These are phyloP conservation scores for Neoitamus cyanurus DNA, from an alignment of 2,888 invertebrate species.

Conservation along the genomic window DNA sequence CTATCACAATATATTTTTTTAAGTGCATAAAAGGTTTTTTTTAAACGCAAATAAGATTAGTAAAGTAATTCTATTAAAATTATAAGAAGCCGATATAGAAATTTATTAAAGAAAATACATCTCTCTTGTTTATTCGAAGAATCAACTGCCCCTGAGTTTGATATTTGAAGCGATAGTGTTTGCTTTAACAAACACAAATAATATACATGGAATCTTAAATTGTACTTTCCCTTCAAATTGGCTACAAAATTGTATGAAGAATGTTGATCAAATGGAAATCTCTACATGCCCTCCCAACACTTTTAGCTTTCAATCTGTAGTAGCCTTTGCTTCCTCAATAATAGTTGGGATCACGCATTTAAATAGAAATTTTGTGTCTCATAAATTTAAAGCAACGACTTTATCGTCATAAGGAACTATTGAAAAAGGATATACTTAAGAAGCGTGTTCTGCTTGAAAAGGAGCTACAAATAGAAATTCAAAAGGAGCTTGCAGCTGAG, in stretches of 20 bases:
- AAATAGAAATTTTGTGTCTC: constrained; percentile 50
- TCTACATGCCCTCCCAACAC: constrained; percentile 50
- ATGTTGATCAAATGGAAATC: background rate
- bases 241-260: background rate
- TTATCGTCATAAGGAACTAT: constrained; percentile 88
- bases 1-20: too few relatives aligned
- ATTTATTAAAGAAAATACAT: too few relatives aligned
- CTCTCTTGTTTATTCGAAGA: too few relatives aligned
- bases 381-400: constrained; percentile 76
- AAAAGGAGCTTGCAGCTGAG: constrained; percentile 81
- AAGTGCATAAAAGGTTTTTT: too few relatives aligned
- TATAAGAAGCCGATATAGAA: too few relatives aligned
- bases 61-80: too few relatives aligned
- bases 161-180: too few relatives aligned
- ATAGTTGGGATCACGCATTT: constrained; percentile 50
- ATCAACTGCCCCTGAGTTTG: too few relatives aligned
- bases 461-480: constrained; percentile 89
- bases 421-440: constrained; percentile 93
- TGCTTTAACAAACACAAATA: background rate
- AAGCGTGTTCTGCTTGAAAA: constrained; percentile 90
- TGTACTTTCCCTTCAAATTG: background rate
- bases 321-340: constrained; percentile 22
- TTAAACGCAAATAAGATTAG: too few relatives aligned
- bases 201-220: background rate
- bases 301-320: constrained; percentile 24